Evolutionary conservation across 2,888 invertebrate genomes (phyloP), one percentile per base, ranked within the genome.

Genomic region (Troides oblongomaculatus): DNA sequence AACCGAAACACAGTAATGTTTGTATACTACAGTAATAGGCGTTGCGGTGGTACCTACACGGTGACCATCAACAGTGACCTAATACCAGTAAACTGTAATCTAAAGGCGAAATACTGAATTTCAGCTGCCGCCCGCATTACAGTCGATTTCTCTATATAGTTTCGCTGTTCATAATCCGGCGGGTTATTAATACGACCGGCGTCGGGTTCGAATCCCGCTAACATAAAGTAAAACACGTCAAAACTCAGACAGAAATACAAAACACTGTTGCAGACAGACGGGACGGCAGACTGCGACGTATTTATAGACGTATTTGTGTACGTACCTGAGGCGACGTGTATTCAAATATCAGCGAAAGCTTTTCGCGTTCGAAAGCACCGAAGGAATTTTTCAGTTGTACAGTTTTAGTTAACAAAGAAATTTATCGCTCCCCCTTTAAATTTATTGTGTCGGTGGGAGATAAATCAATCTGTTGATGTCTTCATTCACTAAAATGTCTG

Each of bases 191-290:
- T 88, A 88, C 63, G 58, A 66, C 62, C 72, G 77, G 76, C 79
- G 81, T 84, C 84, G 80, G 77, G 76, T 77, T 81, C 75, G 79
- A 87, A 88, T 82, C 81, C 53, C 77, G 79, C 75, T 78, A 77
- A 79, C 84, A 84, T 85, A 81, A 85, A 86, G 84, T 83, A 80
- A 84, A 85, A 84, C 82, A 81, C 80, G 83, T 83, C 82, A 83
- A 85, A 86, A 86, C 81, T 79, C 81, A 83, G 81, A 81, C 81
- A 80, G 83, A 85, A 86, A 84, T 84, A 87, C 85, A 86, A 87
- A 85, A 84, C 82, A 76, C 75, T 69, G 78, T 75, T 75, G 75
- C 79, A 80, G 85, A 86, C 87, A 85, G 89, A 90, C 86, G 76
- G 76, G 75, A 75, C 72, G 82, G 84, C 87, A 85, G 87, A 86